Percentiles rank a stretch among this genome's conserved stretches.
Conservation (phyloP, 2,888 invertebrate species). For the Furcula furcula region DNA sequence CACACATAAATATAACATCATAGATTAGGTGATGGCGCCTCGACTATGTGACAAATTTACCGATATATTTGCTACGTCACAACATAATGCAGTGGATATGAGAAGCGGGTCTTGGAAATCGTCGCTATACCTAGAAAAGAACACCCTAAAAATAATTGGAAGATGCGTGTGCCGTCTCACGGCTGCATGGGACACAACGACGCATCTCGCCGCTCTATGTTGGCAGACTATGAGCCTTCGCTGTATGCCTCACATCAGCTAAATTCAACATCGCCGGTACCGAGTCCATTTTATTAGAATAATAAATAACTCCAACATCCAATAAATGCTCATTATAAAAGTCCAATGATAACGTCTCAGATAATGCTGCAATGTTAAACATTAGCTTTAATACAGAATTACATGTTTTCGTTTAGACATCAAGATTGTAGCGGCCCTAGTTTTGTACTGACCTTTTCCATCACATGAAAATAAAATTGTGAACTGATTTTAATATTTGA, state of each 20-base stretch:
- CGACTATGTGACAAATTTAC: conserved; percentile 76
- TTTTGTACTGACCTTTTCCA: conserved; percentile 73
- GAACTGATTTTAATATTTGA: conserved; percentile 46
- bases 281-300: conserved; percentile 62
- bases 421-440: conserved; percentile 57
- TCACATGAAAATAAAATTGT: conserved; percentile 48
- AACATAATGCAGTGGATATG: conserved; percentile 55
- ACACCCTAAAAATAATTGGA: conserved; percentile 75
- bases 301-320: conserved; percentile 76
- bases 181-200: conserved; percentile 41
- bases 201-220: conserved; percentile 42
- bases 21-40: conserved; percentile 73
- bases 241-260: conserved; percentile 60
- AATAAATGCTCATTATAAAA: conserved; percentile 72
- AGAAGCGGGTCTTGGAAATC: conserved; percentile 60
- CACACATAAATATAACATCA: conserved; percentile 76
- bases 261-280: conserved; percentile 62
- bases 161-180: conserved; percentile 44
- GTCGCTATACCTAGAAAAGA: conserved; percentile 79
- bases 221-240: conserved; percentile 51
- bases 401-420: conserved; percentile 59
- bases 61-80: conserved; percentile 70
- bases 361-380: conserved; percentile 81
- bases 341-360: conserved; percentile 74
- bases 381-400: conserved; percentile 77